These are phyloP conservation scores for Tetragnatha montana DNA, from an alignment of 2,888 invertebrate species.

Conservation along the genomic window DNA sequence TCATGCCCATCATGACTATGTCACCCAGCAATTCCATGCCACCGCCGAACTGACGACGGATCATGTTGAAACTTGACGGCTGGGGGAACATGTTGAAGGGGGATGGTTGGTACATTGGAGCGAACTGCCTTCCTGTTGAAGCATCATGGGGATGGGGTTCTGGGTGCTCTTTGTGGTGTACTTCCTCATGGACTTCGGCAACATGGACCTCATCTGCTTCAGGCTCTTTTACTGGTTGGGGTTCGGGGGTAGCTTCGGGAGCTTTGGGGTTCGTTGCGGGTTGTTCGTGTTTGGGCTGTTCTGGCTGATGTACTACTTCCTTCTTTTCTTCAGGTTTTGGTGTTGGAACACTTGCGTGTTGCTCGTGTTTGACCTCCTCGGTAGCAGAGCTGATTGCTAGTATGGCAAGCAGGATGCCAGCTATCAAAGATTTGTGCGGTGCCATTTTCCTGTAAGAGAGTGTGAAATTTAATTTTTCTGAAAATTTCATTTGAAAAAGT, in stretches of 20 bases:
- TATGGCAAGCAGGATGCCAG: constrained; percentile 12
- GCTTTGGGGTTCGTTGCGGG: neutral
- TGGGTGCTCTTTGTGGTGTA: neutral
- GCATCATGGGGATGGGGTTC: neutral
- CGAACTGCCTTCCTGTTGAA: constrained; percentile 37
- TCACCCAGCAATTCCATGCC: constrained; percentile 62
- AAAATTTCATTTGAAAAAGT: too few relatives aligned
- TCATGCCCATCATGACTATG: constrained; percentile 63
- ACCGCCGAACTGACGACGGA: constrained; percentile 60
- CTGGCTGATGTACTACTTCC: neutral
- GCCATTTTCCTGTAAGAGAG: constrained; percentile 32
- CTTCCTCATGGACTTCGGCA: neutral
- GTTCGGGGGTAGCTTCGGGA: neutral
- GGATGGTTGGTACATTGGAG: constrained; percentile 45
- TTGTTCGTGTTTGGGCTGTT: neutral
- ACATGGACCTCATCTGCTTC: neutral
- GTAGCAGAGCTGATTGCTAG: constrained; percentile 4
- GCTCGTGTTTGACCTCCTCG: constrained; percentile 17
- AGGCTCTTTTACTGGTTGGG: neutral
- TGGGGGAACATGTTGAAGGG: constrained; percentile 35
- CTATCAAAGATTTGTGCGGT: constrained; percentile 6
- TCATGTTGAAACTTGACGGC: constrained; percentile 41
- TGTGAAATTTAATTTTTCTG: neutral
- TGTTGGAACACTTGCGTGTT: neutral
- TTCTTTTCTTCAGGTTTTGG: constrained; percentile 12